Evolutionary conservation across 2,888 invertebrate genomes (phyloP).

Genomic region (Campoplex capitator): DNA sequence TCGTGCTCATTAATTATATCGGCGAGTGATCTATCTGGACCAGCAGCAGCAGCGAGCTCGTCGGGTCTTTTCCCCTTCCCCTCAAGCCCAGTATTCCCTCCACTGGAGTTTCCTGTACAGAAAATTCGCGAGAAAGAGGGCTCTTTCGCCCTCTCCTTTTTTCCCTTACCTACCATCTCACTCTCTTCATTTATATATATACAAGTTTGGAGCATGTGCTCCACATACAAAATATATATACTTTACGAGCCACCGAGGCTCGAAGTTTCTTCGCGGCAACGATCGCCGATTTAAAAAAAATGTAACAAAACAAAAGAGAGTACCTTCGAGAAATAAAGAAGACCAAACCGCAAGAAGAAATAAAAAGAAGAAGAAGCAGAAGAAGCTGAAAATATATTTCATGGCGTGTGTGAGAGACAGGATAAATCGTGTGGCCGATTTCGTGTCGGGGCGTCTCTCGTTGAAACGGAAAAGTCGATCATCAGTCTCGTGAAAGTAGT

Average conservation of each 20-base stretch:
- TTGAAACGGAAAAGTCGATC: constrained; percentile 66
- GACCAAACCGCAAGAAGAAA: not conserved
- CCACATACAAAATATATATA: constrained; percentile 29
- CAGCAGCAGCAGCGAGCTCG: constrained; percentile 68
- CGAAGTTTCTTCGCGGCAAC: constrained; percentile 19
- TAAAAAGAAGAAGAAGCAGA: not conserved
- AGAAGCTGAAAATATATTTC: constrained; percentile 22
- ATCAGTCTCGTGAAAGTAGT: constrained; percentile 64
- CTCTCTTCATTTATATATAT: constrained; percentile 4
- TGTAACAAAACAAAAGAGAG: not conserved
- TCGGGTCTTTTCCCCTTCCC: constrained; percentile 56
- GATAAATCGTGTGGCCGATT: constrained; percentile 51
- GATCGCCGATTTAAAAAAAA: not conserved
- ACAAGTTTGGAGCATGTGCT: constrained; percentile 39
- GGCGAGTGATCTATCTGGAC: constrained; percentile 81
- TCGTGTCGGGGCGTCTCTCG: constrained; percentile 60
- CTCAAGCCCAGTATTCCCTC: constrained; percentile 38
- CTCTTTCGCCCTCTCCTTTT: constrained; percentile 62
- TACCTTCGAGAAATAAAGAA: not conserved
- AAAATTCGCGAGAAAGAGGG: constrained; percentile 63
- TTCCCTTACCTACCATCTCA: constrained; percentile 29
- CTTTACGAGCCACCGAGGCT: constrained; percentile 26
- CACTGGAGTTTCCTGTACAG: constrained; percentile 54
- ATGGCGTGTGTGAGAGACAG: constrained; percentile 55
- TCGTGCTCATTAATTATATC: constrained; percentile 83